These are phyloP conservation scores for Ursus arctos DNA, from an alignment of 2,113 vertebrate genomes.

Conservation along the genomic window DNA sequence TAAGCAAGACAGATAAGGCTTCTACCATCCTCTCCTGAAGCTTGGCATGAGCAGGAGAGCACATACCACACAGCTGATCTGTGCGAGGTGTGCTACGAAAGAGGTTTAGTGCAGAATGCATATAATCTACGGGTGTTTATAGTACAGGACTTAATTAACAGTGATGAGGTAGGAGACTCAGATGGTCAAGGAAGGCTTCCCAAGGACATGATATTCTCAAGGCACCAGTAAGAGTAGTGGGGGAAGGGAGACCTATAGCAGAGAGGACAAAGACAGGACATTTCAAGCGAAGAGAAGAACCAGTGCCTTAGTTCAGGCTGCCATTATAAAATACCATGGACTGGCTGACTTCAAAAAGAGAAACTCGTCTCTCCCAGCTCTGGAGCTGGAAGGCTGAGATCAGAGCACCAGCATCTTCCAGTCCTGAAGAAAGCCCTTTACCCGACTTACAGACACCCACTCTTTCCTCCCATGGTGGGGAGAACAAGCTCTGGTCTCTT, in stretches of 20 bases:
- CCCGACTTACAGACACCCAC: neutral
- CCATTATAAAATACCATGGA: neutral
- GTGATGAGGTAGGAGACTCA: neutral
- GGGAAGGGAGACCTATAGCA: neutral
- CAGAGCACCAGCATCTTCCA: neutral
- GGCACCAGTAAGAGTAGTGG: neutral
- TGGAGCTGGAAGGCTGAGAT: neutral
- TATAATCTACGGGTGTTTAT: neutral
- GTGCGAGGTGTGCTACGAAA: neutral
- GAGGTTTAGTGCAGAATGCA: neutral
- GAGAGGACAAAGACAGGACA: neutral
- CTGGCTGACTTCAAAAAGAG: neutral
- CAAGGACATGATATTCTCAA: neutral
- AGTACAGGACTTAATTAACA: neutral
- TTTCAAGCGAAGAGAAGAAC: neutral
- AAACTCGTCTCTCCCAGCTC: neutral
- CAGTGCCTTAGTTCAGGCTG: neutral
- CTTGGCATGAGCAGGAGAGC: neutral
- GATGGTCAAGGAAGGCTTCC: neutral
- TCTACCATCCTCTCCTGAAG: neutral
- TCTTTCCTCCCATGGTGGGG: accelerated
- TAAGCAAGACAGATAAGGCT: neutral
- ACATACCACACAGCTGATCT: neutral
- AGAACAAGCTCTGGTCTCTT: neutral
- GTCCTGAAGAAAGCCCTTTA: neutral